Evolutionary conservation across 2,888 invertebrate species (phyloP), one percentile per base, ranked within the genome.

Genomic region (Leucophenga maculata): DNA sequence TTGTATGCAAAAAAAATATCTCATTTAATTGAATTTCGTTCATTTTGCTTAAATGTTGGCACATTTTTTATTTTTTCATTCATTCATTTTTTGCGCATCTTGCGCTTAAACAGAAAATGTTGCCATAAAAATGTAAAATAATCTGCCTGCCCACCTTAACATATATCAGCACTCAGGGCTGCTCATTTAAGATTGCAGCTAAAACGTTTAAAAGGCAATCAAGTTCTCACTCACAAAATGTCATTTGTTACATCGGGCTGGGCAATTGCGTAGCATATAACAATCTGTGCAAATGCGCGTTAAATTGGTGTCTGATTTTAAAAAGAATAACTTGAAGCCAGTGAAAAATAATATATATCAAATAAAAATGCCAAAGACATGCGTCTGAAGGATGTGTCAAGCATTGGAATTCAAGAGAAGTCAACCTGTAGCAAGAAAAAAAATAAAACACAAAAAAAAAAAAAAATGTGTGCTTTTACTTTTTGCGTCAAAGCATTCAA

Each of bases 301-400:
- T 26, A 68, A 68, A 68, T 68, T 68, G 60, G 6, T 68, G 60
- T 44, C 31, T 68, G 67, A 68, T 68, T 68, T 67, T 50, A 8
- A 39, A 16, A 18, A 22, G 13, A 54, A 54, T 54, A 54, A 14
- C 22, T 20, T 18, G 54, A 39, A 39, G 8, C 11, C 39, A 39
- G 20, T 4, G 22, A 54, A 54, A 54, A 54, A 54, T 39, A 39
- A 39, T 39, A 39, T 39, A 11, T 39, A 39, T 39, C 39, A 39
- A 39, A 39, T 39, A 39, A 39, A 39, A 39, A 39, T 39, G 39
- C 39, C 39, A 39, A 39, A 39, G 39, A 39, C 39, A 39, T 39
- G 39, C 39, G 39, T 26, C 20, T n/a, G 44, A 46, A 8, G n/a
- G 26, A 46, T 48, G 16, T 50, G 50, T 48, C 26, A 22, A 57